These are phyloP conservation scores for Momotus momota DNA, from an alignment of 2,797 vertebrate genomes.

Conservation along the genomic window DNA sequence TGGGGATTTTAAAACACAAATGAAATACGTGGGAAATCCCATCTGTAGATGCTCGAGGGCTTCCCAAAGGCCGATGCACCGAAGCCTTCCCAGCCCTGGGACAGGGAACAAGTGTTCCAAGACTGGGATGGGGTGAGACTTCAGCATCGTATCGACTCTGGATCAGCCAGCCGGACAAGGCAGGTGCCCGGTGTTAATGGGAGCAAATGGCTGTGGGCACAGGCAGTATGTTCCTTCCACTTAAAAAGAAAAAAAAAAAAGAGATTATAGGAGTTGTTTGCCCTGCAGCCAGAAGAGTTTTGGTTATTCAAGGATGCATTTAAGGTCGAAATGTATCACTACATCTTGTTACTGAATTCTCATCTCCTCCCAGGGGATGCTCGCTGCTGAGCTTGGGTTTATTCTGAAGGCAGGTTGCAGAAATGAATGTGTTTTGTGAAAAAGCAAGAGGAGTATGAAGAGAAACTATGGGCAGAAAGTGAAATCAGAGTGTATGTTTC, in stretches of 20 bases:
- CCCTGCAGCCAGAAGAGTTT: background rate
- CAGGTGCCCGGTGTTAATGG: rapidly evolving
- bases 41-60: background rate
- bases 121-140: background rate
- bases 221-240: background rate
- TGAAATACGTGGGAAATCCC: background rate
- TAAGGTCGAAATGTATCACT: background rate
- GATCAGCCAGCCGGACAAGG: background rate
- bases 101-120: background rate
- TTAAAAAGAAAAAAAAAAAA: background rate
- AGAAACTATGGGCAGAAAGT: background rate
- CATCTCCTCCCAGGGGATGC: background rate
- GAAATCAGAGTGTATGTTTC: background rate
- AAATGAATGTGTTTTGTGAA: background rate
- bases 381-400: background rate
- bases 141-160: rapidly evolving
- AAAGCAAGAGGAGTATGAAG: background rate
- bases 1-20: background rate
- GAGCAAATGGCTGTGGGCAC: background rate
- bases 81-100: background rate
- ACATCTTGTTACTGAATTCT: rapidly evolving
- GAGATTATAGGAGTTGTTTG: background rate
- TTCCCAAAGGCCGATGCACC: background rate
- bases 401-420: background rate
- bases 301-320: background rate